phyloP scores from a whole-genome alignment of 2,113 vertebrate species.

The Myiopsitta monachus region DNA sequence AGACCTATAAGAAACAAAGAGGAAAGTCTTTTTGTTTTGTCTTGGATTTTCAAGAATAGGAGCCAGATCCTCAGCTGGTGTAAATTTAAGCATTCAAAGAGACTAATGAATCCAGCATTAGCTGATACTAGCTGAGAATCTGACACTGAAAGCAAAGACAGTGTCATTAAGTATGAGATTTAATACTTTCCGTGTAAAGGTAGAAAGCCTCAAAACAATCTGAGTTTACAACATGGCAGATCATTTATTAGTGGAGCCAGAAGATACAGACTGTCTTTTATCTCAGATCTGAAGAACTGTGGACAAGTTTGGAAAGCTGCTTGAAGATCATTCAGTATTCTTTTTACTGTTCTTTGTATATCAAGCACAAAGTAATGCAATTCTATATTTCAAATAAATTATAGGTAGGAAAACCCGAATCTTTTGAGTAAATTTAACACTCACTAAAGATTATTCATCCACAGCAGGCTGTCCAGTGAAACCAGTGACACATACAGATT shows the following conservation, averaged over 20 bases:
- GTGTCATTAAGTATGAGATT: background rate
- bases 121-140: background rate
- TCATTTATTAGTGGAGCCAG: background rate
- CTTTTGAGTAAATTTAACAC: background rate
- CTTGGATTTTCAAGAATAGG: slow-evolving; percentile 35
- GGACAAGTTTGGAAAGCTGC: background rate
- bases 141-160: background rate
- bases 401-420: background rate
- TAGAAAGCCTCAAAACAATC: background rate
- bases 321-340: background rate
- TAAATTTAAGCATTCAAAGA: slow-evolving; percentile 34
- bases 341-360: background rate
- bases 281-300: slow-evolving; percentile 3
- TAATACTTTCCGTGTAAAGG: background rate
- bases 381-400: slow-evolving; percentile 9
- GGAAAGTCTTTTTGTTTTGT: slow-evolving; percentile 50
- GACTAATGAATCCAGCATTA: background rate
- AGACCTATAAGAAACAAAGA: slow-evolving; percentile 38
- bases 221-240: background rate
- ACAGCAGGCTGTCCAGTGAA: background rate
- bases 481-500: slow-evolving; percentile 1
- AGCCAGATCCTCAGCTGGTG: slow-evolving; percentile 26
- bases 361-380: background rate
- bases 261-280: slow-evolving; percentile 31
- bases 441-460: background rate